Conservation (phyloP, 2,113 vertebrate species). For the Pipa parva region DNA sequence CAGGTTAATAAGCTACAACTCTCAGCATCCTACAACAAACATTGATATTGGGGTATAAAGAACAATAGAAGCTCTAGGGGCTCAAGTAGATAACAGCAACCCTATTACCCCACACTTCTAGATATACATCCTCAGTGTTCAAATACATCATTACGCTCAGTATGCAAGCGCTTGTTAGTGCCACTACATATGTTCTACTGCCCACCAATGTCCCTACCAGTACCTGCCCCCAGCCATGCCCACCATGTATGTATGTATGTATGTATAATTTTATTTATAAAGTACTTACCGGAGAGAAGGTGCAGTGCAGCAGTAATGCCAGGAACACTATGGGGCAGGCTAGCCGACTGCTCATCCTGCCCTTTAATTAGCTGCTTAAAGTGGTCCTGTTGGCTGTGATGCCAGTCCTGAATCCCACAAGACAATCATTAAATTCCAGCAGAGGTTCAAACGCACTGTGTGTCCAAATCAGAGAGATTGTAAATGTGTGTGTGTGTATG, state of each 20-base stretch:
- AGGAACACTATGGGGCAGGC: background rate
- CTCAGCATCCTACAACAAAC: too few species aligned
- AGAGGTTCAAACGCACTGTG: slow-evolving; percentile 8
- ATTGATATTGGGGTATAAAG: too few species aligned
- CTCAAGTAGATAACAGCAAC: too few species aligned
- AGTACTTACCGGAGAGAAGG: slow-evolving; percentile 27
- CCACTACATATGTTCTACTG: background rate
- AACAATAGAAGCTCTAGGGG: too few species aligned
- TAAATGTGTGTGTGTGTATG: too few species aligned
- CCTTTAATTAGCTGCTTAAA: background rate
- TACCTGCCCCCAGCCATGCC: background rate
- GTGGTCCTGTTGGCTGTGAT: background rate
- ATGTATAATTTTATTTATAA: too few species aligned
- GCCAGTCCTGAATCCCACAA: slow-evolving; percentile 10
- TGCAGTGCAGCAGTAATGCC: slow-evolving; percentile 10
- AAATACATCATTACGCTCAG: too few species aligned
- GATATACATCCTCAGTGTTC: too few species aligned
- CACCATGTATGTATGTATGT: too few species aligned
- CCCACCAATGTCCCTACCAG: background rate
- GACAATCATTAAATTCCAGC: background rate
- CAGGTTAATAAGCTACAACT: too few species aligned
- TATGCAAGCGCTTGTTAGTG: too few species aligned
- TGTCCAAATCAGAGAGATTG: slow-evolving; percentile 10
- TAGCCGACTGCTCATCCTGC: slow-evolving; percentile 4
- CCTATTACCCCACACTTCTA: too few species aligned